Base-by-base conservation (phyloP, 2,888 invertebrate genomes). In the Pediacus dermestoides region DNA sequence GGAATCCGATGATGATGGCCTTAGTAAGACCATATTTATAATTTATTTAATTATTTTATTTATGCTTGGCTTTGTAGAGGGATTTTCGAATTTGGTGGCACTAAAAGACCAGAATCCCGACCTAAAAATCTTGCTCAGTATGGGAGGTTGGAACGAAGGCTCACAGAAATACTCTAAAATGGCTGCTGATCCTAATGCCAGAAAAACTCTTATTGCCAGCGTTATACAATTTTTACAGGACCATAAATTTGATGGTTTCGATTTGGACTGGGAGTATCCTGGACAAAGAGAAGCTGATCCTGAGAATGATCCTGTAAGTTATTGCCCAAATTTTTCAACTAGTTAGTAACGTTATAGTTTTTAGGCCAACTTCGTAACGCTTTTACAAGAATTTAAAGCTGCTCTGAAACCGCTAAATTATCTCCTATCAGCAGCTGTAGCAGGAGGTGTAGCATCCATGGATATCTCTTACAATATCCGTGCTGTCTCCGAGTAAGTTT, bases 251-350 rank as follows among this genome's bases (percentile, higher is more conserved):
- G 88, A 88, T 57, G 88, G 88, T 0, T 78, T 88, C 53, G 88
- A 88, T 60, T 72, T 88, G 47, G 88, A 88, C 60, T 88, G 88
- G 88, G 88, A 89, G 64, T 89, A 89, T 62, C 88, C 89, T 2
- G 86, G 82, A 12, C 46, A 46, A 22, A 47, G 55, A 37, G 50
- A 50, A 3, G 28, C 33, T 2, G 34, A 48, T 25, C 37, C 46
- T 4, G 28, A n/a, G 4, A 43, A 39, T 3, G 53, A 55, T 38
- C 48, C 46, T 25, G 52, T 50, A 49, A 37, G 42, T 39, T n/a
- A n/a, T n/a, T n/a, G n/a, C n/a, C n/a, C n/a, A n/a, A n/a, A n/a
- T n/a, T n/a, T n/a, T n/a, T 7, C 26, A 9, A 9, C 4, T 9
- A 9, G 4, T 9, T 26, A 9, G 4, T 4, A 26, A 4, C 10